Evolutionary conservation across 1,140 invertebrate genomes (phyloP).

Genomic region (Heterodera carotae): DNA sequence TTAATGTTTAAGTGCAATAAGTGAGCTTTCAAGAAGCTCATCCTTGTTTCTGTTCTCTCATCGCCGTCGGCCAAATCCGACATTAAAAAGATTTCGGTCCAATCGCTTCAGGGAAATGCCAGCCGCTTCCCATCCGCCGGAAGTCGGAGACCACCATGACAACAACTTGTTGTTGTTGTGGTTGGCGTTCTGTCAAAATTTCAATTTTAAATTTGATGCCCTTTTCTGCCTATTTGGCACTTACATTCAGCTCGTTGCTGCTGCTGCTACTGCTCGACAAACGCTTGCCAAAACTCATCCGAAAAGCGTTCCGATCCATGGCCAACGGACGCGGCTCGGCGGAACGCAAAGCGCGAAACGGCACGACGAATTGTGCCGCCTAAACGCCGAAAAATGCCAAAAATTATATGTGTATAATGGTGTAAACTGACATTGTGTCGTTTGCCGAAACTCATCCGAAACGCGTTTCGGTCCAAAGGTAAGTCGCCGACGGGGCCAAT

Average conservation of each 20-base stretch:
- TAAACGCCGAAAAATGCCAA: not conserved
- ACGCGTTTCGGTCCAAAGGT: conserved; percentile 31
- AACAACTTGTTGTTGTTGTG: not conserved
- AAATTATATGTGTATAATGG: not conserved
- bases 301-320: conserved; percentile 36
- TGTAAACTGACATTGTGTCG: not conserved
- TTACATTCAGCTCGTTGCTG: not conserved
- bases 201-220: no score
- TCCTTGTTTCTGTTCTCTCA: not conserved
- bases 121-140: conserved; percentile 8
- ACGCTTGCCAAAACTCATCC: conserved; percentile 41
- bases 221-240: not conserved
- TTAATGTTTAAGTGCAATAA: no score
- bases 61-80: conserved; percentile 15
- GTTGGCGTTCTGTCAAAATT: conserved; percentile 18
- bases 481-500: not conserved
- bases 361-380: not conserved
- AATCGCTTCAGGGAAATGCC: conserved; percentile 14
- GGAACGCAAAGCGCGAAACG: not conserved
- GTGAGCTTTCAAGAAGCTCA: no score
- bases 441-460: conserved; percentile 36
- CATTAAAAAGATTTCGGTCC: conserved; percentile 18
- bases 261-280: not conserved
- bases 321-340: not conserved
- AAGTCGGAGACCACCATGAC: not conserved